phyloP scores from a whole-genome alignment of 2,113 vertebrate genomes.

The Planiliza haematocheilus region DNA sequence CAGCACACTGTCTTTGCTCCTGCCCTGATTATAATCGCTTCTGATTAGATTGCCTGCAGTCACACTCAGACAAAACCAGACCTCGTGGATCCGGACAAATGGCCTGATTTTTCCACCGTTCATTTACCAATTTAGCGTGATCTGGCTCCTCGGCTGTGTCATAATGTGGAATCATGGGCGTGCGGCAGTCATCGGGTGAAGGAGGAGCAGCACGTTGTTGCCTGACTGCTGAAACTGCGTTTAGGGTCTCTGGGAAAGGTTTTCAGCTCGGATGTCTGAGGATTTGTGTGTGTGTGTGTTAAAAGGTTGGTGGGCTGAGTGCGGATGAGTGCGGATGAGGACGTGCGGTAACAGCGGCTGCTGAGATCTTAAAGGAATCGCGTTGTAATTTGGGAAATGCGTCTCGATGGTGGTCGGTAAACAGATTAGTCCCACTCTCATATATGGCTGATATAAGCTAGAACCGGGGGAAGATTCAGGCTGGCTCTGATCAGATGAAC shows the following conservation, averaged over 20 bases:
- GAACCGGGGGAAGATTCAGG: no score
- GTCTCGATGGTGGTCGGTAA: no score
- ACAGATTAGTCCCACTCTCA: no score
- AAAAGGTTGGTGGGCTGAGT: background rate
- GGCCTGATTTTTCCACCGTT: conserved; percentile 38
- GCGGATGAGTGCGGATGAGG: background rate
- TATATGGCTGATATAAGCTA: background rate
- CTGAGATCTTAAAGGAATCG: conserved; percentile 5
- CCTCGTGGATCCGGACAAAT: conserved; percentile 45
- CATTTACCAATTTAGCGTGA: conserved; percentile 19
- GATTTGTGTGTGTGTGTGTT: background rate
- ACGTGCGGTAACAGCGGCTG: conserved; percentile 7
- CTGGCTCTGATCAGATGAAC: no score
- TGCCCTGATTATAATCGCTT: conserved; percentile 63
- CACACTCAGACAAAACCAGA: conserved; percentile 40
- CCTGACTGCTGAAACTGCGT: conserved; percentile 36
- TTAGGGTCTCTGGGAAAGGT: conserved; percentile 58
- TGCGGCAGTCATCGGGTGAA: background rate
- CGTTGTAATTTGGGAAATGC: background rate
- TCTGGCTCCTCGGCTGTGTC: conserved; percentile 10
- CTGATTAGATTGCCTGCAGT: conserved; percentile 62
- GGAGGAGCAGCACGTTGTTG: background rate
- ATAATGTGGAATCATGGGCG: background rate
- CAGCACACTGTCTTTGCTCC: conserved; percentile 15
- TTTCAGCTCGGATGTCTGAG: conserved; percentile 46